Conservation (phyloP, 2,113 vertebrate genomes). For the human (Homo sapiens) region GRCh38 chr1:80374001-80374500, state of each 20-base stretch:
- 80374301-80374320: not conserved
- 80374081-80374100: not conserved
- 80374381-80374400: not conserved
- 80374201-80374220: not conserved
- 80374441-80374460: too few species aligned
- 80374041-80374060: not conserved
- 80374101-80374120: not conserved
- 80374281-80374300: not conserved
- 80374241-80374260: not conserved
- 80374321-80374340: not conserved
- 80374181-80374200: not conserved
- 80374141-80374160: fast-evolving
- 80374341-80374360: not conserved
- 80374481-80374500: too few species aligned
- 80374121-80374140: not conserved
- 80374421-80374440: too few species aligned
- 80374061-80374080: not conserved
- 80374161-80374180: not conserved
- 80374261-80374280: not conserved
- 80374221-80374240: not conserved
- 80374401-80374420: not conserved
- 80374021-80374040: not conserved
- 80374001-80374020: not conserved
- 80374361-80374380: not conserved
- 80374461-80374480: too few species aligned